Evolutionary conservation across 1,140 invertebrate genomes (phyloP).

Genomic region (Sesamia nonagrioides): DNA sequence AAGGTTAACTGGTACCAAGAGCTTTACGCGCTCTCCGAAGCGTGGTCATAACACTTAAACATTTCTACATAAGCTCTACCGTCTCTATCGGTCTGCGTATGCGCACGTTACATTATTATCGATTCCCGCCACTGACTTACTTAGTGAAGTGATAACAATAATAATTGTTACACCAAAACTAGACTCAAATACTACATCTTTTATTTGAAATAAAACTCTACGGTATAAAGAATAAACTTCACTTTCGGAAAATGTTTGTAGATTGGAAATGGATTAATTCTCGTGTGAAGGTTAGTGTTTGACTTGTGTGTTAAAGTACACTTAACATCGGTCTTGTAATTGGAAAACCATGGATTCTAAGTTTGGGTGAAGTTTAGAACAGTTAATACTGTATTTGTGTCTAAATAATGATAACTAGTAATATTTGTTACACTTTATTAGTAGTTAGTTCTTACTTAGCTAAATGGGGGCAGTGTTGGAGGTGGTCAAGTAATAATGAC

Average conservation of each 20-base stretch:
- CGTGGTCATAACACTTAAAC: no score
- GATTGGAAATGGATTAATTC: slow-evolving; percentile 37
- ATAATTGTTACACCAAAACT: slow-evolving; percentile 48
- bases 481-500: no score
- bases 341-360: slow-evolving; percentile 22
- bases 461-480: no score
- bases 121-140: slow-evolving; percentile 58
- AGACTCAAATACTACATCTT: neutral
- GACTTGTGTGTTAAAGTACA: slow-evolving; percentile 30
- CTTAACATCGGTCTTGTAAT: slow-evolving; percentile 47
- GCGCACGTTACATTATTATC: slow-evolving; percentile 59
- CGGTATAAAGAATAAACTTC: neutral
- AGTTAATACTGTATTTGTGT: neutral
- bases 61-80: neutral
- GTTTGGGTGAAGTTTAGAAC: neutral
- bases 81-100: slow-evolving; percentile 1
- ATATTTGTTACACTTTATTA: no score
- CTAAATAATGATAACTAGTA: neutral
- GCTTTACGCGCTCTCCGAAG: no score
- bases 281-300: slow-evolving; percentile 44
- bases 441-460: no score
- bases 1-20: no score
- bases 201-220: slow-evolving; percentile 17
- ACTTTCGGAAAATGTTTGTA: neutral
- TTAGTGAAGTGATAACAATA: slow-evolving; percentile 63